Percentiles rank a stretch among this genome's conserved stretches.
Conservation (phyloP, 1,140 invertebrate species). For the Trichomalopsis sarcophagae region DNA sequence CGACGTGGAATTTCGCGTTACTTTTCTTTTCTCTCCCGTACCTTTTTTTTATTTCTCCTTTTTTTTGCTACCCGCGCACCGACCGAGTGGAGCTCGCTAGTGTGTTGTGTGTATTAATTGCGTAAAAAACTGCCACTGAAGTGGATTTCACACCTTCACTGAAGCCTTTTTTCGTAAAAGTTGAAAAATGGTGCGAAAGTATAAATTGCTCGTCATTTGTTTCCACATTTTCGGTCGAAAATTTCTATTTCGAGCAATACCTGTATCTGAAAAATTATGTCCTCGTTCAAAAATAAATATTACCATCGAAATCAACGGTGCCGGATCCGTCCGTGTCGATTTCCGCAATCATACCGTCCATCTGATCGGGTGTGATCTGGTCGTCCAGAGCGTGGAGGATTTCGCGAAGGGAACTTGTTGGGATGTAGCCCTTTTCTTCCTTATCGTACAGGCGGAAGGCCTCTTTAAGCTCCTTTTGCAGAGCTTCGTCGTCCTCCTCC, state of each 20-base stretch:
- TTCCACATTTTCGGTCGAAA: neutral
- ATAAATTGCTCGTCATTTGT: neutral
- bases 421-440: slow-evolving; percentile 88
- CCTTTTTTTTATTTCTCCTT: neutral
- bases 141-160: neutral
- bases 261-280: neutral
- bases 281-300: slow-evolving; percentile 43
- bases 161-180: neutral
- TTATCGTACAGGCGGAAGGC: slow-evolving; percentile 86
- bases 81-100: neutral
- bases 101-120: too few relatives aligned
- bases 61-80: neutral
- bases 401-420: slow-evolving; percentile 85
- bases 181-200: neutral
- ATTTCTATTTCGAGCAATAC: neutral
- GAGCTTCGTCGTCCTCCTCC: slow-evolving; percentile 85
- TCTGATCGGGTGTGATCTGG: slow-evolving; percentile 86
- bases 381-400: slow-evolving; percentile 87
- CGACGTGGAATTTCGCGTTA: neutral
- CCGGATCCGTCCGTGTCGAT: slow-evolving; percentile 88
- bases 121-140: neutral
- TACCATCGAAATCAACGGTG: slow-evolving; percentile 90
- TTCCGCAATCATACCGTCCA: slow-evolving; percentile 90
- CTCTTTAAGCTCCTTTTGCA: slow-evolving; percentile 85
- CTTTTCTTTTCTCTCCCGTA: neutral